These are phyloP conservation scores for Ceratina calcarata DNA, from an alignment of 1,140 invertebrate genomes.

Conservation along the genomic window DNA sequence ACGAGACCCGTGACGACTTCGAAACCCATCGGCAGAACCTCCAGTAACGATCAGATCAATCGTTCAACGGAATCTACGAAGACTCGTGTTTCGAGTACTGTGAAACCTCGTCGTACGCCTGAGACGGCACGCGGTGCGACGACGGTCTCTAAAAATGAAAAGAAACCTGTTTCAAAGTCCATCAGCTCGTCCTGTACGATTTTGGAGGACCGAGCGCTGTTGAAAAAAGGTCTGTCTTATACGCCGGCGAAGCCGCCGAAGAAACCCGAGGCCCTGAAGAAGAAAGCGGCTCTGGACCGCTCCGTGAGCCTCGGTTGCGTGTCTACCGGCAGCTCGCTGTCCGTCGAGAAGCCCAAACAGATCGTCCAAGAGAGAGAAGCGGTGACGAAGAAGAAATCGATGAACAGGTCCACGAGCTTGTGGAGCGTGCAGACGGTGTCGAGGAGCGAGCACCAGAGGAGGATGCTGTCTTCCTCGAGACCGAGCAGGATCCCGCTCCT, in stretches of 20 bases:
- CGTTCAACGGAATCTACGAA: background rate
- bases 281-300: conserved; percentile 68
- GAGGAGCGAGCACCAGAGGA: conserved; percentile 41
- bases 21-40: conserved; percentile 15
- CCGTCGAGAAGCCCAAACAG: background rate
- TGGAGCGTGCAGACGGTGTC: conserved; percentile 69
- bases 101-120: conserved; percentile 1
- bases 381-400: conserved; percentile 16
- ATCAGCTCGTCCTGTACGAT: conserved; percentile 71
- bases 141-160: conserved; percentile 19
- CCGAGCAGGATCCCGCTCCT: conserved; percentile 76
- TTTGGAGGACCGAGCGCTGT: conserved; percentile 74
- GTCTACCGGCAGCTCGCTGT: conserved; percentile 8
- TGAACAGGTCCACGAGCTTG: conserved; percentile 74
- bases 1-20: conserved; percentile 11
- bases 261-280: conserved; percentile 66
- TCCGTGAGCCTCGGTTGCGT: conserved; percentile 73
- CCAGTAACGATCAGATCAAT: conserved; percentile 3
- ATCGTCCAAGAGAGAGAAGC: conserved; percentile 10
- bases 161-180: conserved; percentile 34
- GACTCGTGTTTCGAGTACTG: too few relatives aligned
- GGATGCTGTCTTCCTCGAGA: conserved; percentile 51
- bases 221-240: conserved; percentile 74
- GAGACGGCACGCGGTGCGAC: conserved; percentile 11
- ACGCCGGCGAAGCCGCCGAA: conserved; percentile 65